Percentiles rank a stretch among this genome's conserved stretches.
Conservation (phyloP, 2,797 vertebrate genomes). For the Etheostoma perlongum region DNA sequence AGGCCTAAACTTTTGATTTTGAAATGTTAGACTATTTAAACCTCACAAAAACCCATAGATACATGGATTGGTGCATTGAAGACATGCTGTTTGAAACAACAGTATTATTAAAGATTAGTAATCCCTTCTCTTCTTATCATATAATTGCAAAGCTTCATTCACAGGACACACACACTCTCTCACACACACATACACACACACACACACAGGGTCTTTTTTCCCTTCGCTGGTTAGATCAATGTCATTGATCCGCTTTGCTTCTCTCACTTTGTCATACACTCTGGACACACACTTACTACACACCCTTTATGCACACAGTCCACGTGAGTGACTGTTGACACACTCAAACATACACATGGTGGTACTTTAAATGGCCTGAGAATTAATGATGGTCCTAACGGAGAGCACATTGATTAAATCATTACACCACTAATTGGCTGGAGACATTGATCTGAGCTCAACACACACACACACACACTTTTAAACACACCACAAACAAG, state of each 20-base stretch:
- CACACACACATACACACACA: not conserved
- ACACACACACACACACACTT: slow-evolving; percentile 6
- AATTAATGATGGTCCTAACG: slow-evolving; percentile 43
- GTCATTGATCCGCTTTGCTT: slow-evolving; percentile 40
- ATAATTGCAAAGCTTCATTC: slow-evolving; percentile 2
- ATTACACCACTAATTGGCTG: slow-evolving; percentile 67
- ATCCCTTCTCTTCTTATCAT: not conserved
- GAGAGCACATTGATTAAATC: slow-evolving; percentile 68
- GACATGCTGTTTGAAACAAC: not conserved
- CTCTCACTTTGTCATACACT: slow-evolving; percentile 31
- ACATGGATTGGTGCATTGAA: too few species aligned
- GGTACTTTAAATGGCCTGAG: slow-evolving; percentile 36
- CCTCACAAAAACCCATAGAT: too few species aligned
- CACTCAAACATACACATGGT: slow-evolving; percentile 3
- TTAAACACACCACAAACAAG: not conserved
- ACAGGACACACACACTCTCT: not conserved
- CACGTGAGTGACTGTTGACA: not conserved
- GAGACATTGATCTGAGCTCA: slow-evolving; percentile 52
- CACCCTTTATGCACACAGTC: not conserved
- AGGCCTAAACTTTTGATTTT: too few species aligned
- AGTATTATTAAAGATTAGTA: not conserved
- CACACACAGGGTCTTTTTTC: not conserved
- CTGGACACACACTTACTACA: not conserved
- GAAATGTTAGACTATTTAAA: too few species aligned
- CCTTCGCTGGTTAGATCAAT: slow-evolving; percentile 37